A percentile compares a stretch with the other conserved stretches of the same genome.
These are phyloP conservation scores for Scyliorhinus canicula DNA, from an alignment of 2,797 vertebrate species.

Conservation along the genomic window DNA sequence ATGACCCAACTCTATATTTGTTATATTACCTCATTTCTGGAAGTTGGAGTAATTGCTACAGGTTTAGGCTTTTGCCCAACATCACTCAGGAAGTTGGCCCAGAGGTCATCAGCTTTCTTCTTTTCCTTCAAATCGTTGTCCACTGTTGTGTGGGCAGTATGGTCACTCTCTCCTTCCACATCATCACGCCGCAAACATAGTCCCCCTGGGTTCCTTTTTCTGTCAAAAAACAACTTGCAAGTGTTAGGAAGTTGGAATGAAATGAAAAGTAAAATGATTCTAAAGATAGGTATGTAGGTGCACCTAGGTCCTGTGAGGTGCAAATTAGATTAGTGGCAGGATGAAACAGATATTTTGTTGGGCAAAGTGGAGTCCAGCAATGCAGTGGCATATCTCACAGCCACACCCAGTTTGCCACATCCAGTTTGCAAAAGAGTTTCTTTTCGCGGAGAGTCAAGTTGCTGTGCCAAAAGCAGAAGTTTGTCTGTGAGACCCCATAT, in stretches of 20 bases:
- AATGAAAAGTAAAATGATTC: too few relatives aligned
- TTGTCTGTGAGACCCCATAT: too few relatives aligned
- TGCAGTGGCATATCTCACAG: too few relatives aligned
- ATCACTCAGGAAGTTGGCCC: slow-evolving; percentile 90
- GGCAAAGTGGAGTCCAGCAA: too few relatives aligned
- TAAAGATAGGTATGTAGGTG: too few relatives aligned
- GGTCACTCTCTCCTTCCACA: slow-evolving; percentile 44
- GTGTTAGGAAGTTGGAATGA: background rate
- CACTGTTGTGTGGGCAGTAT: slow-evolving; percentile 36
- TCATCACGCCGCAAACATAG: slow-evolving; percentile 56
- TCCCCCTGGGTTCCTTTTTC: slow-evolving; percentile 73
- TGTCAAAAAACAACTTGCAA: slow-evolving; percentile 47
- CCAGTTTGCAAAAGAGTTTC: too few relatives aligned
- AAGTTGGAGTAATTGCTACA: slow-evolving; percentile 33
- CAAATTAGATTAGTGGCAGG: too few relatives aligned
- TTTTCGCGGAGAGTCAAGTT: too few relatives aligned
- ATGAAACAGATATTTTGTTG: too few relatives aligned
- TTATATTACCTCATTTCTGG: background rate
- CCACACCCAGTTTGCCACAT: too few relatives aligned
- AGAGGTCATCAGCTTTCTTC: slow-evolving; percentile 85
- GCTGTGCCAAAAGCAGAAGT: too few relatives aligned
- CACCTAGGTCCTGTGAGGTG: too few relatives aligned
- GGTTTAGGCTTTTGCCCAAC: slow-evolving; percentile 73
- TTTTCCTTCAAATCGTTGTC: slow-evolving; percentile 55
- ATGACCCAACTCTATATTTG: background rate